Evolutionary conservation across 2,797 vertebrate species (phyloP), one percentile per base, ranked within the genome.

Genomic region (Gambelia wislizenii): DNA sequence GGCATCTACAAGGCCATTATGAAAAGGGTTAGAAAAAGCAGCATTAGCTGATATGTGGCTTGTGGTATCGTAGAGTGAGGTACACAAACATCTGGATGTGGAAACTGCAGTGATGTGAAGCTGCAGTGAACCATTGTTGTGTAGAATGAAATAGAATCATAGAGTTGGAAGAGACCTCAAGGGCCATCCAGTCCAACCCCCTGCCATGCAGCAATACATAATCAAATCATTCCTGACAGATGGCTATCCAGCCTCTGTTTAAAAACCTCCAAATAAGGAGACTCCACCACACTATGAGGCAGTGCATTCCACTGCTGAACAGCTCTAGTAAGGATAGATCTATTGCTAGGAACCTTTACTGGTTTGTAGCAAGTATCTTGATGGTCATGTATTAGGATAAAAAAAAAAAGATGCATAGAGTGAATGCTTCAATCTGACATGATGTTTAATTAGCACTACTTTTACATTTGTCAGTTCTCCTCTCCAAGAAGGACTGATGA

Each of bases 21-120:
- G 42, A 56, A 85, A 75, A 69, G 30, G 39, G 30, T 2, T 27
- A 33, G 30, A 85, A 76, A n/a, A 3, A 56, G 27, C 16, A 59
- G 36, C 7, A 44, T 36, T 8, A 59, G 25, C 22, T 80, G 2
- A 47, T 75, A 75, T 42, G 20, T 74, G 0, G 0, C 18, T 9
- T 69, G 44, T 20, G 61, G 64, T 36, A 69, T 18, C 44, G 47
- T 27, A 52, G 83, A 30, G 69, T 22, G 13, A 64, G 9, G 18
- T 52, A 52, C 36, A 49, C 39, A 5, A 30, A 42, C 39, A 27
- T n/a, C 4, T 22, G 30, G n/a, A 64, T 33, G 14, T 16, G 6
- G 39, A 54, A 61, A 67, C n/a, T n/a, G n/a, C n/a, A n/a, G n/a
- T n/a, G n/a, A n/a, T n/a, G n/a, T 5, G 22, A 67, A 85, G 9